These are phyloP conservation scores for Drosophila glabriapex DNA, from an alignment of 2,888 invertebrate genomes.

Conservation along the genomic window DNA sequence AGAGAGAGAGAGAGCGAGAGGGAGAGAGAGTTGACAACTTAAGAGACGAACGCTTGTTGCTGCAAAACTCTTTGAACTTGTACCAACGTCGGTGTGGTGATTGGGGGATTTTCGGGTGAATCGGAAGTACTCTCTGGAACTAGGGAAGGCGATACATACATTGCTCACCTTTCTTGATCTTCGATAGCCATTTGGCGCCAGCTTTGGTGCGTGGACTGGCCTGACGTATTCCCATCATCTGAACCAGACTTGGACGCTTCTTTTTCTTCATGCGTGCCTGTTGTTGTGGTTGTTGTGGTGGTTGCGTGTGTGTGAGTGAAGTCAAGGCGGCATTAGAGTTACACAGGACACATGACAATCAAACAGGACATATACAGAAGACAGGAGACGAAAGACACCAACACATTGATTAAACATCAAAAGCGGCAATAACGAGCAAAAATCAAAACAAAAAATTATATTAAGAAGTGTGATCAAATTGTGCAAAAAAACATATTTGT, in stretches of 20 bases:
- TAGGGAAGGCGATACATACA: constrained; percentile 86
- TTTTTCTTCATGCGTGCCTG: constrained; percentile 89
- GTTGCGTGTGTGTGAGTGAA: constrained; percentile 39
- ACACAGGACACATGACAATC: constrained; percentile 71
- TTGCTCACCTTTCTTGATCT: constrained; percentile 92
- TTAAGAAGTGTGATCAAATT: constrained; percentile 19
- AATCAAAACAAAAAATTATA: not conserved
- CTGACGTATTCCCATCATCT: constrained; percentile 92
- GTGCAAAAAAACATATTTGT: constrained; percentile 18
- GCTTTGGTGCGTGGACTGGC: constrained; percentile 94
- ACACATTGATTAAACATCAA: constrained; percentile 57
- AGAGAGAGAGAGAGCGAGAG: constrained; percentile 26
- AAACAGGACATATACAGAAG: constrained; percentile 39
- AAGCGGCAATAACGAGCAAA: constrained; percentile 29
- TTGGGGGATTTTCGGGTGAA: not conserved
- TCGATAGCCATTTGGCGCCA: constrained; percentile 95
- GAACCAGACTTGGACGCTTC: constrained; percentile 93
- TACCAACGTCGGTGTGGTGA: constrained; percentile 29
- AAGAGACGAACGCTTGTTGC: constrained; percentile 65
- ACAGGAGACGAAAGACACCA: constrained; percentile 69
- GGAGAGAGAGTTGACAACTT: constrained; percentile 25
- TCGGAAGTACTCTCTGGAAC: constrained; percentile 17
- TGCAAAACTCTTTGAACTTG: constrained; percentile 71
- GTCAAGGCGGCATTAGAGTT: constrained; percentile 57
- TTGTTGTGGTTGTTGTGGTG: constrained; percentile 10